phyloP scores from a whole-genome alignment of 2,797 vertebrate species.

The Pelodytes ibericus region DNA sequence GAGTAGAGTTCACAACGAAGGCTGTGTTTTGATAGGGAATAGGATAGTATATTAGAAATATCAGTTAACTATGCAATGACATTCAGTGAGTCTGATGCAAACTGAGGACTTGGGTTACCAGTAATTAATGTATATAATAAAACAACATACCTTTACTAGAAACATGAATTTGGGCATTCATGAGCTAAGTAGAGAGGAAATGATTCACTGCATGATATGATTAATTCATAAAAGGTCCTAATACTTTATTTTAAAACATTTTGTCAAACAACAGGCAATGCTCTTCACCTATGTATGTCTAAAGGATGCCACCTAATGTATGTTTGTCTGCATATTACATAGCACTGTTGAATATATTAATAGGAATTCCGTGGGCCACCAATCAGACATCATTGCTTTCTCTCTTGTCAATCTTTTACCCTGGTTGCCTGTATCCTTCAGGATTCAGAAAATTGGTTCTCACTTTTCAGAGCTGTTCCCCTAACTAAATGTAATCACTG shows the following conservation, averaged over 20 bases:
- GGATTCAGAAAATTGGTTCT: no score
- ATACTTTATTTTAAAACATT: background rate
- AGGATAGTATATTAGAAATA: slow-evolving; percentile 36
- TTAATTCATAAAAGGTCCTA: background rate
- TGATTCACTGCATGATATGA: background rate
- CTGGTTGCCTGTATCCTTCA: no score
- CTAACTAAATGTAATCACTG: no score
- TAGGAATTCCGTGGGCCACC: no score
- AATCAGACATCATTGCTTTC: no score
- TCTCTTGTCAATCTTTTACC: no score
- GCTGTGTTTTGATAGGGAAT: slow-evolving; percentile 49
- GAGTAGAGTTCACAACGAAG: slow-evolving; percentile 46
- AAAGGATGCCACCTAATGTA: no score
- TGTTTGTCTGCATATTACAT: no score
- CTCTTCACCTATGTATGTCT: no score
- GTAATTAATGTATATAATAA: slow-evolving; percentile 1
- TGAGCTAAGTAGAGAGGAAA: background rate
- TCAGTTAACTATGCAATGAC: slow-evolving; percentile 30
- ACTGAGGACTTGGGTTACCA: slow-evolving; percentile 15
- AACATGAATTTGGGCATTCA: background rate
- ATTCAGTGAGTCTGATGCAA: slow-evolving; percentile 26
- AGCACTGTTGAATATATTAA: no score
- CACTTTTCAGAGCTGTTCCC: no score
- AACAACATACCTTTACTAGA: background rate
- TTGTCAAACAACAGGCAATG: no score